Evolutionary conservation across 2,113 vertebrate genomes (phyloP).

Genomic region (Dasyornis broadbenti): DNA sequence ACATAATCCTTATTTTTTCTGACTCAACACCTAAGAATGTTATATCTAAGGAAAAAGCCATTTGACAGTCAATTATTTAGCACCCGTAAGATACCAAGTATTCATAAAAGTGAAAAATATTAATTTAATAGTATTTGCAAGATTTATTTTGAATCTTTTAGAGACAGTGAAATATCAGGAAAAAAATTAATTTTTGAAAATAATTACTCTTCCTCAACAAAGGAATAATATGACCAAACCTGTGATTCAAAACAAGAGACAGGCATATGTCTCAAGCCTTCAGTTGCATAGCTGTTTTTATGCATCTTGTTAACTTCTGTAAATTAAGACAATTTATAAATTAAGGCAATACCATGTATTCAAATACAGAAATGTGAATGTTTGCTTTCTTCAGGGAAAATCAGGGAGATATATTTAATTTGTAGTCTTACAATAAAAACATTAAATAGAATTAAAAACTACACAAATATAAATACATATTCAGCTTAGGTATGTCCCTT

Average conservation of each 20-base stretch:
- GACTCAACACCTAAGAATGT: not conserved
- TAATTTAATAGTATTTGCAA: not conserved
- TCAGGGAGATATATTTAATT: not conserved
- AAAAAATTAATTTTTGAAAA: not conserved
- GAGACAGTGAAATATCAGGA: not conserved
- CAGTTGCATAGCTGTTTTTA: not conserved
- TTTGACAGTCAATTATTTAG: not conserved
- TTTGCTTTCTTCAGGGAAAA: not conserved
- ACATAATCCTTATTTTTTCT: not conserved
- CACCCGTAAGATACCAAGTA: not conserved
- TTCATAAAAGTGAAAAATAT: not conserved
- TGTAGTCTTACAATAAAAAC: not conserved
- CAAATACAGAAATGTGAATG: not conserved
- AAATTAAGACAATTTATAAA: not conserved
- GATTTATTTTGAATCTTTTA: not conserved
- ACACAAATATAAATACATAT: not conserved
- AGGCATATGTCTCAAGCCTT: not conserved
- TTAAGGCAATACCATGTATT: not conserved
- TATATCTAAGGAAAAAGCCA: not conserved
- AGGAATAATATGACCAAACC: not conserved
- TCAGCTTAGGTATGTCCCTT: not conserved
- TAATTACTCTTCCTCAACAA: not conserved
- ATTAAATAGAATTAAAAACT: not conserved
- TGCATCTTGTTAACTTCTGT: not conserved
- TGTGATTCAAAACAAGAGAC: not conserved